A percentile compares a stretch with the other conserved stretches of the same genome.
These are phyloP conservation scores for Rhadina sibilatrix DNA, from an alignment of 2,113 vertebrate genomes.

Conservation along the genomic window DNA sequence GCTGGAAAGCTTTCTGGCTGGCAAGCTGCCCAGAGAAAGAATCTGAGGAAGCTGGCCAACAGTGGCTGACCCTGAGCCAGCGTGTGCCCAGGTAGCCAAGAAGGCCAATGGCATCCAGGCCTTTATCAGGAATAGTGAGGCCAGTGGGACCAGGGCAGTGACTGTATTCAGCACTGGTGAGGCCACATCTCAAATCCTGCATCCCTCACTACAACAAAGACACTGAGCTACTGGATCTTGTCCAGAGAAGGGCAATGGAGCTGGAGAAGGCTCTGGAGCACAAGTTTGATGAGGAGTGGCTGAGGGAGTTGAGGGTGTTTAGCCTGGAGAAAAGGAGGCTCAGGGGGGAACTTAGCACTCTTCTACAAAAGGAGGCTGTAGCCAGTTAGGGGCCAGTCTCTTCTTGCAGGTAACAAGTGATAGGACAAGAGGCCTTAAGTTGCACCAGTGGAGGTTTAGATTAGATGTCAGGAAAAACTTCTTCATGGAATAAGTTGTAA, in stretches of 20 bases:
- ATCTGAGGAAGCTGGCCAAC: neutral
- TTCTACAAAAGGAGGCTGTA: neutral
- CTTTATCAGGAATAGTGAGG: neutral
- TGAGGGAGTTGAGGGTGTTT: neutral
- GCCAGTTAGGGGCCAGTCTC: neutral
- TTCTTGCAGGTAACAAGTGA: neutral
- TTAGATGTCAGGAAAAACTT: neutral
- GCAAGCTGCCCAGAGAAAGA: neutral
- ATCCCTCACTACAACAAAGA: neutral
- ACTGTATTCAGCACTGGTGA: neutral
- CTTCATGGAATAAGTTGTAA: neutral
- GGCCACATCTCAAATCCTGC: neutral
- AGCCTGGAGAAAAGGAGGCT: neutral
- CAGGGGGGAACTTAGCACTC: rapidly evolving
- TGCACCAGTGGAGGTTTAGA: rapidly evolving
- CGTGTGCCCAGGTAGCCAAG: neutral
- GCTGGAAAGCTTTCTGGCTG: neutral
- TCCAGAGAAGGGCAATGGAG: neutral
- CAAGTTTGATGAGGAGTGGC: rapidly evolving
- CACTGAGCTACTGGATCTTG: rapidly evolving
- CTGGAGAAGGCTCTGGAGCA: neutral
- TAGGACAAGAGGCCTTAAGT: neutral
- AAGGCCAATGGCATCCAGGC: neutral
- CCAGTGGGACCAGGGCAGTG: neutral
- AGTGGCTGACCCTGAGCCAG: neutral